Evolutionary conservation across 2,113 vertebrate species (phyloP), one percentile per base, ranked within the genome.

Genomic region (Hassar affinis): DNA sequence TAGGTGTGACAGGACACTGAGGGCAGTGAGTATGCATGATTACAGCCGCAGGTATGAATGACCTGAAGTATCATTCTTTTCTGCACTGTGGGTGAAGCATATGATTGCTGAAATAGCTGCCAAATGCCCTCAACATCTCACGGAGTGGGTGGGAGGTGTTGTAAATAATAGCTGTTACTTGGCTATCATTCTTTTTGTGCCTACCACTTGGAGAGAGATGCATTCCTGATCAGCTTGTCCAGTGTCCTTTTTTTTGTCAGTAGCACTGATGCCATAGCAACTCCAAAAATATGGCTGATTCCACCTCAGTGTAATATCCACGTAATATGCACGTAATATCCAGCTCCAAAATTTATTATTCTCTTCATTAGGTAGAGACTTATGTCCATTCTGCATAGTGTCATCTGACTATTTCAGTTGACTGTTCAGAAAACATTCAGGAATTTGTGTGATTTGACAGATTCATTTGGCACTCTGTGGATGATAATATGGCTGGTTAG

Each of bases 71-170:
- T 78, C 10, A 59, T 78, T 78, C 27, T 22, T 59, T 78, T 61
- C 38, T 45, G 54, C 56, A 45, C 56, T 45, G 77, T 78, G 33
- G 30, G 33, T 42, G 35, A 33, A 78, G 11, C 76, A 78, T 35
- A 57, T 1, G 14, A 78, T 78, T 78, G 77, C 56, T 61, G 27
- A 38, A 56, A 77, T 77, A 56, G 51, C 74, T 76, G 54, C 52
- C 54, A 78, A 78, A 78, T 59, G 52, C 33, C 33, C 5, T 20
- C 71, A 33, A 52, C 49, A 51, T 75, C 47, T 75, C 27, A 33
- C 35, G 27, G 49, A 54, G 49, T 54, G 17, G 27, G 27, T 20
- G 42, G 49, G 17, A 78, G 33, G 20, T 78, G 30, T 78, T 59
- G 54, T 57, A 18, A 78, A 25, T 59, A 14, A 59, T 78, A 59